phyloP scores from a whole-genome alignment of 2,113 vertebrate species.

The Callipepla squamata region DNA sequence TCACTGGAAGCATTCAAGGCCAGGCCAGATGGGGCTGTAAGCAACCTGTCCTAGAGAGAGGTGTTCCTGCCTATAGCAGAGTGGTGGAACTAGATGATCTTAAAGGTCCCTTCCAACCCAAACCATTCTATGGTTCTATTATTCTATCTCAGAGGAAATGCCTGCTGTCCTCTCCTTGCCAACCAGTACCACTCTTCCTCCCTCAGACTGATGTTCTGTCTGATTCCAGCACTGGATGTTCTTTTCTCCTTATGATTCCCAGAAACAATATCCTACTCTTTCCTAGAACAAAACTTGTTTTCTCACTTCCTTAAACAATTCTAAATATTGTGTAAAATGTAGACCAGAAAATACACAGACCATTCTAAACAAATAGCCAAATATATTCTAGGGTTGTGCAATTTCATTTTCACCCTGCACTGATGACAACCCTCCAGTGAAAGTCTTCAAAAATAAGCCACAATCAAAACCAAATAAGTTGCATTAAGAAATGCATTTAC shows the following conservation, averaged over 20 bases:
- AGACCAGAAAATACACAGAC: conserved; percentile 52
- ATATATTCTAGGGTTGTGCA: conserved; percentile 21
- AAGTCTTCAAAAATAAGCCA: background rate
- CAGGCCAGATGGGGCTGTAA: too few relatives aligned
- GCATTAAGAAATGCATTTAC: background rate
- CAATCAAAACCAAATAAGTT: background rate
- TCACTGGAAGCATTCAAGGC: too few relatives aligned
- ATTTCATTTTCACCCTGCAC: background rate
- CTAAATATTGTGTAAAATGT: conserved; percentile 19
- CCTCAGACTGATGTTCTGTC: background rate
- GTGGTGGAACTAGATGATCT: too few relatives aligned
- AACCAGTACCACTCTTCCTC: background rate
- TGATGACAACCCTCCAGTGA: background rate
- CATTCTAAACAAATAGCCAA: conserved; percentile 35
- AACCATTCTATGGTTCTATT: too few relatives aligned
- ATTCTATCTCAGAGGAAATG: background rate
- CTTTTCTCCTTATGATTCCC: background rate
- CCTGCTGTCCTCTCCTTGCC: background rate
- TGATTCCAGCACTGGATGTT: background rate
- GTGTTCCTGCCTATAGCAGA: too few relatives aligned
- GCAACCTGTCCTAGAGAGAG: too few relatives aligned
- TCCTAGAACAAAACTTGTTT: background rate
- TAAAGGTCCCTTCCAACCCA: too few relatives aligned
- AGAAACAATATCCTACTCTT: background rate
- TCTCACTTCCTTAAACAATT: background rate